Evolutionary conservation across 2,888 invertebrate species (phyloP), one percentile per base, ranked within the genome.

Genomic region (Diarsia dahlii): DNA sequence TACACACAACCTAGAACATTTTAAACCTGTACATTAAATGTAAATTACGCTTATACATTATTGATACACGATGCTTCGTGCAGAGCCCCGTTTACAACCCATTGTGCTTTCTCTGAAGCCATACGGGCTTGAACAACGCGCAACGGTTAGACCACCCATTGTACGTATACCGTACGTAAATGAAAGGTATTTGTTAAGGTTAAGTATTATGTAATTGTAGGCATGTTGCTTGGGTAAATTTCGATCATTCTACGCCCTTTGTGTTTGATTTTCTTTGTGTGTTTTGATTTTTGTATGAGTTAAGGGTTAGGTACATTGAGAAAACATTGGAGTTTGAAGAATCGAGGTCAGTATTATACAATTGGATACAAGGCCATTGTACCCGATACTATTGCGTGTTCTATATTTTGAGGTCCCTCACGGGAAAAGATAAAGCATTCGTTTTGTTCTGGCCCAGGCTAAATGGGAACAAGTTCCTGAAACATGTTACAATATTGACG

Each of bases 21-120:
- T 81, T 74, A 83, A 84, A 76, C 66, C 58, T 65, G 54, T 68
- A 75, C 75, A 84, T 74, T 71, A 77, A 82, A 85, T 85, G 76
- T 68, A 81, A 83, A 85, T 77, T 72, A 80, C 60, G n/a, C 72
- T 72, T 67, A 74, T 85, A 85, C 75, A 81, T 85, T 85, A 85
- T 85, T 81, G 79, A 84, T 85, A 81, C 72, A 74, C 48, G 64
- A 56, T 71, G 71, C 73, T 79, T 69, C 74, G 62, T n/a, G 34
- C 39, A 23, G 45, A 58, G 63, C 48, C 67, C 77, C 66, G 48
- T 71, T 79, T 68, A 75, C 68, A 71, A 54, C 48, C 82, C 66
- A 84, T 82, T 85, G 74, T 85, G 64, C 62, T 62, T 81, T 50
- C 72, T 62, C 18, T 45, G 50, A 67, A 71, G 48, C 76, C 66